Base-by-base conservation (phyloP, 2,888 invertebrate genomes). In the Chalcis sispes region DNA sequence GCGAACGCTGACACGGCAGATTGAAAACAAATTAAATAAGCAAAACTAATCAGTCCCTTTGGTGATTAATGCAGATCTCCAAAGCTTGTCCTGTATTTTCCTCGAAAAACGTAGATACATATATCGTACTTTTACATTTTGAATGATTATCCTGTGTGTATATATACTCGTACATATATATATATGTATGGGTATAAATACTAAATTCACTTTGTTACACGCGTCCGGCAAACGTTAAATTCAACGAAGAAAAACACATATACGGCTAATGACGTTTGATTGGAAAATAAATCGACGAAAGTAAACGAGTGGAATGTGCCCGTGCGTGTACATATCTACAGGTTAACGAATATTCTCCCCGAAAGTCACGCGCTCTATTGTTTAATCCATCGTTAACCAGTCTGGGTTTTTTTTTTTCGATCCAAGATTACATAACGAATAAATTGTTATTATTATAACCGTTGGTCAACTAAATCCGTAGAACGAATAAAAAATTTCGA, bases 21-120 rank as follows among this genome's bases (percentile, higher is more conserved):
- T 67, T 56, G 62, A 64, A 64, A 64, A 64, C 62, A 29, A 64
- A 64, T 64, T 64, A 64, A 64, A 64, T 48, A 29, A 62, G 27
- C 29, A 64, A 25, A 27, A 18, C 29, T 29, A 64, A 64, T 64
- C 62, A n/a, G 62, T 15, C 7, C 8, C 42, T 42, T n/a, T 42
- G 42, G 42, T 64, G 48, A 64, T 64, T 62, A 62, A 62, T 62
- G 29, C 27, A 27, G 36, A 5, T 2, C 18, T 7, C 13, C 20
- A 8, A n/a, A 36, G 15, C n/a, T n/a, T 36, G 36, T 20, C 50
- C 50, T 18, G 20, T 36, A 10, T 7, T 7, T 36, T 10, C 4
- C 36, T 7, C 10, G 10, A 36, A 36, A 36, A 36, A 25, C 15
- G 13, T 54, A n/a, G 54, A 7, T n/a, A 36, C 20, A 4, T 10